Base-by-base conservation (phyloP, 2,113 vertebrate genomes). In the Nothoprocta perdicaria region DNA sequence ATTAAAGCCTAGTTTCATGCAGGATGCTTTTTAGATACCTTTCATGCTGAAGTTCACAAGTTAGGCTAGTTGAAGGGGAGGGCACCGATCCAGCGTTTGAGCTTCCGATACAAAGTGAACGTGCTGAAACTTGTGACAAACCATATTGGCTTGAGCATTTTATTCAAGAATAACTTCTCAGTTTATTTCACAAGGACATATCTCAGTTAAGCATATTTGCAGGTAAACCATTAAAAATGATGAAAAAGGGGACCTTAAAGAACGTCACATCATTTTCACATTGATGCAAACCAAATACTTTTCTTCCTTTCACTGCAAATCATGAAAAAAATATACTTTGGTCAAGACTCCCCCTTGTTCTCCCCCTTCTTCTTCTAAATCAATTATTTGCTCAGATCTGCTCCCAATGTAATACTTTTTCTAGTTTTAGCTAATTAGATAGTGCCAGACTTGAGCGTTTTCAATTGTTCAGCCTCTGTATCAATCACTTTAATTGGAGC, bases 401-500 rank as follows among this genome's bases (percentile, higher is more conserved):
- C 78, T 92, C 40, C 22, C 80, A 69, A 22, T 31, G 58, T 55
- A 92, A 84, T 73, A 72, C 50, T 79, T 86, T 88, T 75, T 68
- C 74, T 79, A 53, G 48, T 88, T 94, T 94, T 73, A 90, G 86
- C 62, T 93, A 90, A 95, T 95, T 90, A 81, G 50, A 38, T 95
- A 81, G 90, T 88, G 66, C 50, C 33, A 85, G 58, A 55, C 86
- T 77, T 88, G 53, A 69, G 62, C 78, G 62, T 89, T 95, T 93
- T 83, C 76, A 83, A 53, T 86, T 88, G 69, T 75, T 92, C 74
- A 66, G n/a, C 79, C 90, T 88, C 92, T 50, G 21, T 21, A 93
- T 93, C 88, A 92, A 73, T 93, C 84, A 92, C 71, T 80, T 80
- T 92, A 95, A 95, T 86, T 95, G 78, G 86, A 92, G 31, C 5